Evolutionary conservation across 2,888 invertebrate species (phyloP).

Genomic region (Charanyca ferruginea): DNA sequence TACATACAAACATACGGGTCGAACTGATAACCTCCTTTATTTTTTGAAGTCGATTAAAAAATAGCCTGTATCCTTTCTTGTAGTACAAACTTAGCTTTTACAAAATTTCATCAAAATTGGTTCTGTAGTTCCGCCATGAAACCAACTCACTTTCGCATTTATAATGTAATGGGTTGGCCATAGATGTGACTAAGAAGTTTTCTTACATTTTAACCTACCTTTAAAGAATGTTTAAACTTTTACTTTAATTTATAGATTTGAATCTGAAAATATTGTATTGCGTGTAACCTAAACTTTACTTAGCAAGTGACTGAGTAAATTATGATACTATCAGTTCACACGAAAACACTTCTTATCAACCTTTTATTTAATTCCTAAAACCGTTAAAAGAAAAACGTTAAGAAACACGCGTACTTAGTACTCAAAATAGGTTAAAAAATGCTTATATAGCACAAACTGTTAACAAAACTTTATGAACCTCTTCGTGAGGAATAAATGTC

Average conservation of each 20-base stretch:
- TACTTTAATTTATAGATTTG: background rate
- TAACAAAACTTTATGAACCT: constrained; percentile 14
- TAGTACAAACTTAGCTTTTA: too few species aligned
- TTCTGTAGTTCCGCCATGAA: too few species aligned
- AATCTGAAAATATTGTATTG: background rate
- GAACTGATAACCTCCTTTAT: too few species aligned
- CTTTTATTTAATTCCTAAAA: constrained; percentile 17
- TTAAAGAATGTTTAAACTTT: too few species aligned
- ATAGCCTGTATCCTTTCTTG: too few species aligned
- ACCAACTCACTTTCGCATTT: too few species aligned
- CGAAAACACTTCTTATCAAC: constrained; percentile 15
- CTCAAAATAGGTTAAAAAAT: constrained; percentile 24
- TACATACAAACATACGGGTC: too few species aligned
- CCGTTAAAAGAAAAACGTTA: constrained; percentile 21
- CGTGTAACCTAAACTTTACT: constrained; percentile 1
- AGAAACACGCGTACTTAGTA: constrained; percentile 12
- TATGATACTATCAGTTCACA: constrained; percentile 26
- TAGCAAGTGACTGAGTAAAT: background rate
- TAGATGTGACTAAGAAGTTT: too few species aligned
- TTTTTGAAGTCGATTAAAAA: too few species aligned
- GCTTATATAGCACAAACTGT: constrained; percentile 2
- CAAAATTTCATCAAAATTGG: too few species aligned
- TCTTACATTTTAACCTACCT: too few species aligned
- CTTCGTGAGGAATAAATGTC: constrained; percentile 24
- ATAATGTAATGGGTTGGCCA: too few species aligned